Conservation (phyloP, 2,113 vertebrate species). For the Dermatemys mawii region DNA sequence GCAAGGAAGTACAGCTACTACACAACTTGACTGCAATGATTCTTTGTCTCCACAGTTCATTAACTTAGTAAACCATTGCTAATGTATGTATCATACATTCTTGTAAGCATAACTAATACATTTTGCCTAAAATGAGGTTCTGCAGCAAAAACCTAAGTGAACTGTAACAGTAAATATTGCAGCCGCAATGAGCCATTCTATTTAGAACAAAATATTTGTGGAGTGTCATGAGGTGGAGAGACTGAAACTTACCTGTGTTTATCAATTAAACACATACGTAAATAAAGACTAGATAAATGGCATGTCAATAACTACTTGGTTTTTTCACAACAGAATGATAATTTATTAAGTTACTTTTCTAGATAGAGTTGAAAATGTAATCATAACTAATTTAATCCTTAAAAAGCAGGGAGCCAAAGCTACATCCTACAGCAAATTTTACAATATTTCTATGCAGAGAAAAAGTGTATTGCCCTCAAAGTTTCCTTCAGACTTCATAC, state of each 20-base stretch:
- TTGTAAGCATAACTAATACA: slow-evolving; percentile 69
- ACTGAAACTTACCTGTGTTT: slow-evolving; percentile 16
- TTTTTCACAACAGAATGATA: not conserved
- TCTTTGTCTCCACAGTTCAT: slow-evolving; percentile 70
- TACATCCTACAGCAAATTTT: not conserved
- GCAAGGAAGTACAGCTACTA: not conserved
- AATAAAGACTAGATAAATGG: slow-evolving; percentile 20
- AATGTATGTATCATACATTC: slow-evolving; percentile 67
- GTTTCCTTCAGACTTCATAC: not conserved
- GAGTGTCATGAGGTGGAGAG: not conserved
- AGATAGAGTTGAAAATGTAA: slow-evolving; percentile 2
- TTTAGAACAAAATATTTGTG: slow-evolving; percentile 10
- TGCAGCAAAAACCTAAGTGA: slow-evolving; percentile 63
- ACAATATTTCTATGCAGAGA: not conserved
- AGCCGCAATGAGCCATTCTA: slow-evolving; percentile 7
- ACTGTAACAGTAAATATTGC: slow-evolving; percentile 38
- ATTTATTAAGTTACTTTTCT: not conserved
- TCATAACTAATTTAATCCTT: not conserved
- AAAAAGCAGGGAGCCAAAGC: not conserved
- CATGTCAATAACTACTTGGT: not conserved
- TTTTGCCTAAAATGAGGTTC: slow-evolving; percentile 69
- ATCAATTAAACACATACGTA: slow-evolving; percentile 38
- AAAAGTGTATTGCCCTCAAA: not conserved
- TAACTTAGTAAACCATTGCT: slow-evolving; percentile 73
- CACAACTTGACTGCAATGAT: slow-evolving; percentile 1